phyloP scores from a whole-genome alignment of 2,797 vertebrate genomes.

The Pseudomugil gertrudae region DNA sequence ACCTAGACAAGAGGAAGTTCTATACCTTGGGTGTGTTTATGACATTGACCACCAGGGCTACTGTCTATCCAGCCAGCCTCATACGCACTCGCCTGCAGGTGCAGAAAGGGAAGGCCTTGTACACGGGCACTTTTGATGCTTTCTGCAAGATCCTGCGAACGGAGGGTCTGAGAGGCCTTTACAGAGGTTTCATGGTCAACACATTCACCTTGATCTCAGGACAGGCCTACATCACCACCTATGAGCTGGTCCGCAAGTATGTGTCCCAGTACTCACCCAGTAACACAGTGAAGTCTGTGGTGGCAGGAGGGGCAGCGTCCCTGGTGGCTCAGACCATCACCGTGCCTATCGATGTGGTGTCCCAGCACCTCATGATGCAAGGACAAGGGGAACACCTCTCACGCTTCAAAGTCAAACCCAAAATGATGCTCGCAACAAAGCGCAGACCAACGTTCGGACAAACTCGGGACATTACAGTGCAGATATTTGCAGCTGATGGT shows the following conservation, averaged over 20 bases:
- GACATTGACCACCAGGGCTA: slow-evolving; percentile 94
- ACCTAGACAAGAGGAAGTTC: slow-evolving; percentile 98
- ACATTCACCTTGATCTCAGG: slow-evolving; percentile 93
- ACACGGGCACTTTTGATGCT: slow-evolving; percentile 92
- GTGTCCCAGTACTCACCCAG: slow-evolving; percentile 86
- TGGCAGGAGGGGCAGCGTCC: slow-evolving; percentile 92
- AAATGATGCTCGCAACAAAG: slow-evolving; percentile 62
- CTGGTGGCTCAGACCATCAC: slow-evolving; percentile 98
- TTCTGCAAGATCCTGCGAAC: slow-evolving; percentile 91
- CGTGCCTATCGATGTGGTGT: slow-evolving; percentile 93
- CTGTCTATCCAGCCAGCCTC: slow-evolving; percentile 94
- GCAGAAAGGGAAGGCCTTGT: slow-evolving; percentile 92
- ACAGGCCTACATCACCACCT: slow-evolving; percentile 96
- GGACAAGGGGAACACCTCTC: slow-evolving; percentile 89
- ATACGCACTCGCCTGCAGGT: slow-evolving; percentile 95
- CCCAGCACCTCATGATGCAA: slow-evolving; percentile 98
- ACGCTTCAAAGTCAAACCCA: slow-evolving; percentile 86
- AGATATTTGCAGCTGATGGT: slow-evolving; percentile 92
- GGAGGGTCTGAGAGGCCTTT: slow-evolving; percentile 89
- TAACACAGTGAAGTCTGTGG: slow-evolving; percentile 92
- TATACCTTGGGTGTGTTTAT: slow-evolving; percentile 94
- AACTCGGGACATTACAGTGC: slow-evolving; percentile 89
- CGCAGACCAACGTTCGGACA: slow-evolving; percentile 85
- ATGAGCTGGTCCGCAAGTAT: slow-evolving; percentile 93
- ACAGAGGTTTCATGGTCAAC: slow-evolving; percentile 95